Evolutionary conservation across 2,888 invertebrate genomes (phyloP), one percentile per base, ranked within the genome.

Genomic region (Formica aserva): DNA sequence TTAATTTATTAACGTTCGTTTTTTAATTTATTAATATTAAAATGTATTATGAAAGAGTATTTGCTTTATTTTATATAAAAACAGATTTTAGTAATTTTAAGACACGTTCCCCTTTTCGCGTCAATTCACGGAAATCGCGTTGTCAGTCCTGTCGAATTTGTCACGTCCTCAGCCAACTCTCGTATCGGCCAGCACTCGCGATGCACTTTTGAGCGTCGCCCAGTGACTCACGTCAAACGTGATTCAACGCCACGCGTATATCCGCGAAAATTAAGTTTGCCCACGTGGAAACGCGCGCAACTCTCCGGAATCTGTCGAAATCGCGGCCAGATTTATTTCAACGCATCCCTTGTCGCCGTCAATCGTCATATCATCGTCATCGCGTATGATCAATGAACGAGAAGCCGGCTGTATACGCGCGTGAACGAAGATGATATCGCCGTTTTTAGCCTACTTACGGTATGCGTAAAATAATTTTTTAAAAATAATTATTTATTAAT

Each of bases 181-280:
- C 38, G 77, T 38, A 72, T 72, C 57, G 57, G 57, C 76, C 77
- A 38, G 66, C 55, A n/a, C 4, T 62, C 77, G 76, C 32, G 32
- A 66, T 55, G 77, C 77, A 41, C 63, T 76, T 66, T 77, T 66
- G 66, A 77, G 38, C 45, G 26, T 69, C 8, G 22, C 48, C 5
- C n/a, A 8, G 26, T 71, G 78, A 80, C 60, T 80, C 78, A 71
- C 71, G 60, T 80, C 78, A 62, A 45, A 71, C 1, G 3, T 80
- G 60, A 80, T 80, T 80, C 78, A 80, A 69, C 57, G 45, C 32
- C 41, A 29, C 41, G 67, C 62, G 55, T 55, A 29, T 55, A 57
- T 77, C 75, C 52, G 75, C 62, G 86, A 82, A 88, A 88, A 86
- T 88, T 80, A 85, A 80, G 83, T 86, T 52, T 86, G 88, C 88